Conservation (phyloP, 1,140 invertebrate genomes). For the Chymomyza costata region DNA sequence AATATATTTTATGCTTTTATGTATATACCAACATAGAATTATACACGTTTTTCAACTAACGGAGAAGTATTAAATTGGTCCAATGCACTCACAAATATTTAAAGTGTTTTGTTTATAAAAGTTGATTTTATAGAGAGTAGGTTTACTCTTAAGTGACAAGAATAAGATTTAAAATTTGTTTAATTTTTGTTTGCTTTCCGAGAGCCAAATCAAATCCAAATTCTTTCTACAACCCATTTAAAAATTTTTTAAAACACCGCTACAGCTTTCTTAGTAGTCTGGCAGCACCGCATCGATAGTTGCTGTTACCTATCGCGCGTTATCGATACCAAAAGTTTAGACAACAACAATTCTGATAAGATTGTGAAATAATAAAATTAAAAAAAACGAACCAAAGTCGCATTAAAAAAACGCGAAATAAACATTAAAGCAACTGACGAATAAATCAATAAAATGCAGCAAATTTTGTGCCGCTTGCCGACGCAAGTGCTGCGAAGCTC, state of each 20-base stretch:
- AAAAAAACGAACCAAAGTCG: too few species aligned
- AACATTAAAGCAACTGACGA: too few species aligned
- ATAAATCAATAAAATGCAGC: constrained; percentile 47
- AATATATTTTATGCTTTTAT: constrained; percentile 64
- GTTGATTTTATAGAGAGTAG: too few species aligned
- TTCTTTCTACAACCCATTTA: too few species aligned
- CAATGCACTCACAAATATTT: constrained; percentile 36
- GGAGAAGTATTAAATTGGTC: constrained; percentile 61
- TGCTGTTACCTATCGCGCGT: too few species aligned
- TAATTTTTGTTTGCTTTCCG: too few species aligned
- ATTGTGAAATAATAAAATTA: constrained; percentile 70
- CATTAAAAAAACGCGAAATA: background rate
- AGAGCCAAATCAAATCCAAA: background rate
- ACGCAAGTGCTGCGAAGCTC: constrained; percentile 34
- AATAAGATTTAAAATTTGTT: too few species aligned
- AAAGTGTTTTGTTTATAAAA: too few species aligned
- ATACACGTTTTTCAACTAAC: constrained; percentile 43
- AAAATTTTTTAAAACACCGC: background rate
- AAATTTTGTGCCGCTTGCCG: constrained; percentile 49
- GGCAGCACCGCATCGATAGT: constrained; percentile 17
- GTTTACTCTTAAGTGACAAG: too few species aligned
- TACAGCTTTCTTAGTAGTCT: background rate
- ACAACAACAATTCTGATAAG: constrained; percentile 29
- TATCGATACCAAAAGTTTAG: background rate
- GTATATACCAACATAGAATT: constrained; percentile 39